Conservation (phyloP, 2,888 invertebrate genomes). For the Malachius bipustulatus region DNA sequence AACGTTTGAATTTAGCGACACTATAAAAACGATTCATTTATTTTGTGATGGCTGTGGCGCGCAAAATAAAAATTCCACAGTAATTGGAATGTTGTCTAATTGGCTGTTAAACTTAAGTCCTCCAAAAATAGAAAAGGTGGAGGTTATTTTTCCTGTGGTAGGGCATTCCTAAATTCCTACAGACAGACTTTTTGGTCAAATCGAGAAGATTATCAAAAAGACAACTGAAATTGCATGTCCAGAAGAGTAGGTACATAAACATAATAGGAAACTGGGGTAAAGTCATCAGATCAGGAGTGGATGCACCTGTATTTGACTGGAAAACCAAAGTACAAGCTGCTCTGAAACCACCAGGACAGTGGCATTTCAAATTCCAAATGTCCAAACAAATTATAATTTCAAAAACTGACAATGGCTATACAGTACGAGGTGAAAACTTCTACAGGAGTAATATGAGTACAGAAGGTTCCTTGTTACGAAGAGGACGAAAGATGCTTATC, state of each 20-base stretch:
- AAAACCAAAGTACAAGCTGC: slow-evolving; percentile 14
- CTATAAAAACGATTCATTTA: no score
- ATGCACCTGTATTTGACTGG: slow-evolving; percentile 14
- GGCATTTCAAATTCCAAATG: slow-evolving; percentile 19
- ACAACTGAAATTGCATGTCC: slow-evolving; percentile 3
- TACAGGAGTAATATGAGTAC: not conserved
- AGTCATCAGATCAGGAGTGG: slow-evolving; percentile 14
- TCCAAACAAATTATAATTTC: slow-evolving; percentile 13
- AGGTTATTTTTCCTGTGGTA: not conserved
- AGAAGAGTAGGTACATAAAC: not conserved
- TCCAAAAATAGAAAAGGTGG: not conserved
- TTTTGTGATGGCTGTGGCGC: not conserved
- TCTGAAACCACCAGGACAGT: slow-evolving; percentile 18
- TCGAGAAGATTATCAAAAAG: slow-evolving; percentile 20
- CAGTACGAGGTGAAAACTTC: not conserved
- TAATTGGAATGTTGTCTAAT: not conserved
- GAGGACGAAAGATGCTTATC: no score
- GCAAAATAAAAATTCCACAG: slow-evolving; percentile 1
- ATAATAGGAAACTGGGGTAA: slow-evolving; percentile 11
- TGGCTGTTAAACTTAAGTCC: not conserved
- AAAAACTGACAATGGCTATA: not conserved
- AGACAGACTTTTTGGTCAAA: slow-evolving; percentile 23
- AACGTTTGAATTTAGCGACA: not conserved
- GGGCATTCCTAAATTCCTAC: slow-evolving; percentile 19
- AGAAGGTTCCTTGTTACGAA: not conserved